Evolutionary conservation across 2,113 vertebrate species (phyloP), one percentile per base, ranked within the genome.

Genomic region (Euleptes europaea): DNA sequence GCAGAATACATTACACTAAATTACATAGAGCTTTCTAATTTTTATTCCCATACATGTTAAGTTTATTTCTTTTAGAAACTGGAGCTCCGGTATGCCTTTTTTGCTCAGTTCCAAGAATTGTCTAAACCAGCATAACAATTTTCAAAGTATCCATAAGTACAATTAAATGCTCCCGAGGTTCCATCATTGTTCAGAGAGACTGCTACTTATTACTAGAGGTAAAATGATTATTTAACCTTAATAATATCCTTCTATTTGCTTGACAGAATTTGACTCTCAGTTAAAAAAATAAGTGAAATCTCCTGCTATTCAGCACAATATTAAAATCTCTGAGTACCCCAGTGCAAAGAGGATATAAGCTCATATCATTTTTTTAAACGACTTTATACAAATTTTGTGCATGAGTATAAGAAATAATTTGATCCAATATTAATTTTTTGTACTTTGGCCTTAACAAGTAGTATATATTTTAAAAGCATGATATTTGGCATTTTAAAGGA

Each of bases 1-100:
- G 67, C 0, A 21, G 70, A 60, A 80, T 77, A 83, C 1, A 88
- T 84, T 90, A 88, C 54, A 65, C 0, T 83, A 65, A 17, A 65
- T 86, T 71, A 74, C 4, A n/a, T 21, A 60, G 3, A 88, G 15
- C 86, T 85, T 88, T 89, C 23, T 86, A 10, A 12, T 81, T 74
- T 86, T 38, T 21, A 80, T 54, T 89, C 4, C 69, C 19, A 82
- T 33, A 75, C 51, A 63, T 2, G 47, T 84, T 84, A 66, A 40
- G 23, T 69, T 85, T 74, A 84, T 86, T 85, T 81, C 38, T 65
- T 82, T 31, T 65, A 28, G 86, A 91, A 93, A 83, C 14, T 1
- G 84, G 87, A 84, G 80, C 38, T 90, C 84, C 28, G 35, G 84
- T 57, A 69, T 65, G 76, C 67, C 44, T 0, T 66, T 0, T 81